A percentile compares a stretch with the other conserved stretches of the same genome.
Evolutionary conservation across 2,113 vertebrate genomes (phyloP).

Genomic region (Rhea americana): DNA sequence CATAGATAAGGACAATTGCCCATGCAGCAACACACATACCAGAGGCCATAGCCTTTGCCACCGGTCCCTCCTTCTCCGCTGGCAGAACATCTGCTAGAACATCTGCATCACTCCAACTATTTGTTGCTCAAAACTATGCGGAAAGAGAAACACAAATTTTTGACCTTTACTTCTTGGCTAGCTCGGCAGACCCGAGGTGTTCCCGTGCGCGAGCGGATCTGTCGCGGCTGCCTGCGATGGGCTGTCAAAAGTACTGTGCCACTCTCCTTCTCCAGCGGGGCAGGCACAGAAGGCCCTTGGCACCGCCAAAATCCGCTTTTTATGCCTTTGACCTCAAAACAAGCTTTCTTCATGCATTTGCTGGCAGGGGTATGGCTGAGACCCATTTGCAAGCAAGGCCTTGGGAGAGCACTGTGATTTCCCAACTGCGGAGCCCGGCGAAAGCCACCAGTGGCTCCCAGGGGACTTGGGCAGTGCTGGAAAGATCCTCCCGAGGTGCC

Average conservation of each 20-base stretch:
- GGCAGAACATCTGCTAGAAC: not conserved
- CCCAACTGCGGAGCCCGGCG: slow-evolving; percentile 42
- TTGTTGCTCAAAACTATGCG: not conserved
- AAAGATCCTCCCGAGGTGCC: not conserved
- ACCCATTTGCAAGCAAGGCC: not conserved
- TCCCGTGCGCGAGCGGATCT: not conserved
- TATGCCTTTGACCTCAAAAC: too few relatives aligned
- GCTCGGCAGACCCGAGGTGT: not conserved
- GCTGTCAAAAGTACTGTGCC: too few relatives aligned
- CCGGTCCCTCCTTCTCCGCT: not conserved
- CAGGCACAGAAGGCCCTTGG: too few relatives aligned
- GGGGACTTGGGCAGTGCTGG: not conserved
- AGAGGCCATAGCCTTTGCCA: not conserved
- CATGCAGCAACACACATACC: too few relatives aligned
- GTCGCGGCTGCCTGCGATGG: too few relatives aligned
- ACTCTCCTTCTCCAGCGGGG: too few relatives aligned
- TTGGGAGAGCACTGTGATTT: slow-evolving; percentile 20
- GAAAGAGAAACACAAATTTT: too few relatives aligned
- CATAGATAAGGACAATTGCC: too few relatives aligned
- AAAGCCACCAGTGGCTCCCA: not conserved
- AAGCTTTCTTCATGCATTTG: too few relatives aligned
- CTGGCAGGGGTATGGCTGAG: not conserved
- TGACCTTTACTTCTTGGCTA: not conserved
- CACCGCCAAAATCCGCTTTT: too few relatives aligned
- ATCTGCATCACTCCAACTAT: not conserved